Evolutionary conservation across 2,888 invertebrate genomes (phyloP).

Genomic region (Esperia sulphurella): DNA sequence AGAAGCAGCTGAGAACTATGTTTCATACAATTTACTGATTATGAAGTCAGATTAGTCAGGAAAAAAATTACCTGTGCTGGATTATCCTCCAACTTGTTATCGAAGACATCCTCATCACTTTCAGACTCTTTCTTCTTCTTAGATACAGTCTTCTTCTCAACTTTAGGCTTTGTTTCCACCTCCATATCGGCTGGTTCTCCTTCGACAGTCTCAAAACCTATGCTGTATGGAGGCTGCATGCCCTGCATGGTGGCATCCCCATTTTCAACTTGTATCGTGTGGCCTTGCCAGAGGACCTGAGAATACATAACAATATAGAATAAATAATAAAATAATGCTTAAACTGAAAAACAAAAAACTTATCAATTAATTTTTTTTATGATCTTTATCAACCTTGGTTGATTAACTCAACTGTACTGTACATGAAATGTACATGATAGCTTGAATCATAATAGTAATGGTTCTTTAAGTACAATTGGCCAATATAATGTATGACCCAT

Average conservation of each 20-base stretch:
- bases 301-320: conserved; percentile 29
- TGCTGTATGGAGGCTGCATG: conserved; percentile 54
- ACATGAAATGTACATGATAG: too few species aligned
- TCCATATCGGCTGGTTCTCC: conserved; percentile 55
- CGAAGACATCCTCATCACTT: conserved; percentile 75
- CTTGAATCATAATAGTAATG: too few species aligned
- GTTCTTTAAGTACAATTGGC: too few species aligned
- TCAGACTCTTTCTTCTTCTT: conserved; percentile 76
- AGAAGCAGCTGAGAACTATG: too few species aligned
- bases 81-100: conserved; percentile 85
- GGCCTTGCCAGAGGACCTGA: conserved; percentile 83
- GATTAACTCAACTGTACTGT: too few species aligned
- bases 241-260: conserved; percentile 59
- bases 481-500: too few species aligned
- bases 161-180: conserved; percentile 66
- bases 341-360: background rate
- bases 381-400: too few species aligned
- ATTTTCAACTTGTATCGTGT: conserved; percentile 82
- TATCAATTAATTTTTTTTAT: too few species aligned
- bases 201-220: conserved; percentile 56
- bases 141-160: conserved; percentile 61
- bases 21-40: too few species aligned
- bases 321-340: background rate
- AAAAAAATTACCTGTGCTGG: conserved; percentile 65
- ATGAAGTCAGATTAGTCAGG: background rate